Conservation (phyloP, 1,140 invertebrate species). For the Alviniconcha marisindica region DNA sequence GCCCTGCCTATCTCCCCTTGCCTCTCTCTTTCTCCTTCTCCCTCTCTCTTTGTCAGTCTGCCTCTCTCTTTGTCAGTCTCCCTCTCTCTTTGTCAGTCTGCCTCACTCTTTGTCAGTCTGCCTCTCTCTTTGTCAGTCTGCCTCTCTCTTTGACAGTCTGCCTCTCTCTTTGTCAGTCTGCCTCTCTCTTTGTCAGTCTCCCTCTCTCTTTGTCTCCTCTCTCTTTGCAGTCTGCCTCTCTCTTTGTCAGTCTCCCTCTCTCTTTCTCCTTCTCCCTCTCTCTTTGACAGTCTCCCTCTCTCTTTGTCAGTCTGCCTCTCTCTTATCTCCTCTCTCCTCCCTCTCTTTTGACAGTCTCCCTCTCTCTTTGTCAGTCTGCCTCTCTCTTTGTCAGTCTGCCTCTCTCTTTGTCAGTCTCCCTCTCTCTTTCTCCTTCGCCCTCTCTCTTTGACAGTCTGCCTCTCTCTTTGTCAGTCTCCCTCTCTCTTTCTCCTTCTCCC, state of each 20-base stretch:
- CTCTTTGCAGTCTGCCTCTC: too few species aligned
- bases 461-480: neutral
- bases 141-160: neutral
- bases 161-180: neutral
- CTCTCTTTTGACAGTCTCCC: neutral
- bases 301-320: neutral
- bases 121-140: neutral
- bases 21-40: slow-evolving; percentile 1
- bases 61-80: neutral
- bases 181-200: too few species aligned
- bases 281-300: too few species aligned
- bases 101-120: neutral
- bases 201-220: too few species aligned
- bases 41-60: neutral
- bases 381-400: too few species aligned
- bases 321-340: too few species aligned
- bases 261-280: too few species aligned
- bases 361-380: slow-evolving; percentile 4
- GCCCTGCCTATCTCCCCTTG: neutral
- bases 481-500: neutral
- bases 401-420: too few species aligned
- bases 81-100: neutral
- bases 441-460: neutral
- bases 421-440: neutral
- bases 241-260: too few species aligned